Evolutionary conservation across 2,797 vertebrate species (phyloP), one percentile per base, ranked within the genome.

Genomic region (Percopsis omiscomaycus): DNA sequence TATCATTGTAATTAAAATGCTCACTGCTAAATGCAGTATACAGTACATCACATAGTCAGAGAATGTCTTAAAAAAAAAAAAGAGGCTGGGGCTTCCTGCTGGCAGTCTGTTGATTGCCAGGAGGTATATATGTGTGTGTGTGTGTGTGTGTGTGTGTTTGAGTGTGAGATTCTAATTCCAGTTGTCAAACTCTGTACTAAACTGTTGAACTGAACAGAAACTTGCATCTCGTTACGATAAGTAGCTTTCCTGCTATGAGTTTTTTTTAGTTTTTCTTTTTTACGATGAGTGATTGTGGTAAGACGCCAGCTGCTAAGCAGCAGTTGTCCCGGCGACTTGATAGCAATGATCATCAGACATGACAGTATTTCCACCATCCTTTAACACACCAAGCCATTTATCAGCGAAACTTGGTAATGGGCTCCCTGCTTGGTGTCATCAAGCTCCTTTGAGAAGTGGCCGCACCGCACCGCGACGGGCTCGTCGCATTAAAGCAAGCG

Each of bases 361-460:
- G 0, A 55, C 61, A 45, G 46, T 57, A 42, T 69, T 64, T 68
- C 30, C 66, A 59, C 15, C 69, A 16, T 71, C 37, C 46, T 46
- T 48, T 81, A 60, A 75, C 32, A 67, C 68, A 30, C 54, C 0
- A 16, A 75, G 28, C 65, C 59, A 74, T 82, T 80, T 66, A 57
- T 84, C 75, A 66, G 60, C 59, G 5, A 3, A 8, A 70, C 42
- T 60, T 74, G 55, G 28, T 86, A 76, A 87, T 82, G 80, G 76
- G 61, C 79, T 72, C 71, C 68, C 68, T 59, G 59, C 82, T 81
- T 64, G 58, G 74, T 82, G 83, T 75, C 84, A 82, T 85, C 75
- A 74, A 69, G 71, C 80, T 85, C 84, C 77, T 87, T 87, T 87
- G 81, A 75, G 74, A 78, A 78, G 63, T 52, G 78, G 74, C 74